Percentiles rank a stretch among this genome's conserved stretches.
Evolutionary conservation across 1,140 invertebrate species (phyloP).

Genomic region (Rhizoglyphus robini): DNA sequence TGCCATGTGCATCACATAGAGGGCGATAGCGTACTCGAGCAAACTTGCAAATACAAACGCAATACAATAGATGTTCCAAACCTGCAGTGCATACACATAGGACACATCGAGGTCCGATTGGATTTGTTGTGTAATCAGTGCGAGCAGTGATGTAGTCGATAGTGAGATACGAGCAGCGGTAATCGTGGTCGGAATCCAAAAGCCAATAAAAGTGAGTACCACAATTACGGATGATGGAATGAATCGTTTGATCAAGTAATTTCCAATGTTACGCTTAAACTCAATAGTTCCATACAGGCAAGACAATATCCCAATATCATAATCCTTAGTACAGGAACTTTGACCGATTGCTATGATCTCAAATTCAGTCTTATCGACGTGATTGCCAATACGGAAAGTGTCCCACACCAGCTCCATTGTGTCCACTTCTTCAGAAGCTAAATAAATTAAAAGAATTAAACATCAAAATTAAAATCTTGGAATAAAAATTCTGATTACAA

Average conservation of each 20-base stretch:
- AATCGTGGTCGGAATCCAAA: slow-evolving; percentile 32
- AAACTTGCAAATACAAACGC: slow-evolving; percentile 68
- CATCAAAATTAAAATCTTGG: too few relatives aligned
- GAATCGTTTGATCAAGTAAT: slow-evolving; percentile 20
- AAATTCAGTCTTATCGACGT: slow-evolving; percentile 18
- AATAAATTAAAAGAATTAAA: too few relatives aligned
- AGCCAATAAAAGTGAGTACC: slow-evolving; percentile 21
- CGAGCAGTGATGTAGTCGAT: slow-evolving; percentile 45
- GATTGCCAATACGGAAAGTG: not conserved
- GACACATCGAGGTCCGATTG: slow-evolving; percentile 33
- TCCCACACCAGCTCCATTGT: slow-evolving; percentile 17
- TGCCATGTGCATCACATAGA: not conserved
- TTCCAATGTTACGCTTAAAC: slow-evolving; percentile 17
- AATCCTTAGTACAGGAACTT: slow-evolving; percentile 2
- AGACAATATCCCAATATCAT: slow-evolving; percentile 1
- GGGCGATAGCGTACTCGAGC: slow-evolving; percentile 68
- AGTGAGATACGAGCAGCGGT: slow-evolving; percentile 43
- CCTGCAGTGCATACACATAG: slow-evolving; percentile 41
- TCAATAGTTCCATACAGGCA: slow-evolving; percentile 16
- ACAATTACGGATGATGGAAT: slow-evolving; percentile 23
- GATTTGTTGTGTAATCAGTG: slow-evolving; percentile 54
- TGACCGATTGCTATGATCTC: not conserved
- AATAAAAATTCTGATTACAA: not conserved
- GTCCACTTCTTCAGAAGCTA: slow-evolving; percentile 18
- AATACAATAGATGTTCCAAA: slow-evolving; percentile 52